phyloP scores from a whole-genome alignment of 1,140 invertebrate genomes.

The Drosophila dunni region DNA sequence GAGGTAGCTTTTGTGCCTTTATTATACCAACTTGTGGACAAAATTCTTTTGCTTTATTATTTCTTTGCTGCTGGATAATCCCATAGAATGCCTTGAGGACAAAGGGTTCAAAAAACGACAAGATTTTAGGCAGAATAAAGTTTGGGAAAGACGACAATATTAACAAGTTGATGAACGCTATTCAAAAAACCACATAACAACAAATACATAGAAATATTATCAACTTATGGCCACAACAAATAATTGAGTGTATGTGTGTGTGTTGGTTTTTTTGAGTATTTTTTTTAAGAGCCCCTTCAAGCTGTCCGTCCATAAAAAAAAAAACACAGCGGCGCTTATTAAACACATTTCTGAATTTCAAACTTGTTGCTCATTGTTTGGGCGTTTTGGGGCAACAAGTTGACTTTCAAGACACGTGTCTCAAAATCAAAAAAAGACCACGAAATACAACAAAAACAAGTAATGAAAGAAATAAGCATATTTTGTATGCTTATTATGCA shows the following conservation, averaged over 20 bases:
- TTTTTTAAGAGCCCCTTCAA: constrained; percentile 17
- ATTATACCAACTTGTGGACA: not conserved
- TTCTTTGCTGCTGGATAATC: constrained; percentile 7
- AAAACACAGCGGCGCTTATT: constrained; percentile 46
- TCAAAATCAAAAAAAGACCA: constrained; percentile 3
- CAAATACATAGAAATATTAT: constrained; percentile 24
- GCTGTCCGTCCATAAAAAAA: constrained; percentile 20
- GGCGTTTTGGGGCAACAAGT: constrained; percentile 45
- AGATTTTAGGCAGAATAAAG: constrained; percentile 24
- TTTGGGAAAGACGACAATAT: constrained; percentile 30
- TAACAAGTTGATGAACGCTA: constrained; percentile 54
- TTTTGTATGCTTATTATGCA: constrained; percentile 63
- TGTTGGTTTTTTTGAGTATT: not conserved
- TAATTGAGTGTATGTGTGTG: constrained; percentile 3
- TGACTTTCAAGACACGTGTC: constrained; percentile 68
- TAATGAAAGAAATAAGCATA: constrained; percentile 16
- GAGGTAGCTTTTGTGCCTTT: not conserved
- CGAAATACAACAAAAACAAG: constrained; percentile 19
- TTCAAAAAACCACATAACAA: constrained; percentile 17
- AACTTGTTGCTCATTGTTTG: constrained; percentile 43
- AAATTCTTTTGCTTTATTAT: constrained; percentile 14
- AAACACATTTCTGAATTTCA: constrained; percentile 51
- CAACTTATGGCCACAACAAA: constrained; percentile 23
- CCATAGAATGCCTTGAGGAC: constrained; percentile 26
- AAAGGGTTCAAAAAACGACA: constrained; percentile 31